Evolutionary conservation across 2,113 vertebrate species (phyloP), one percentile per base, ranked within the genome.

Genomic region (Rallus limicola): DNA sequence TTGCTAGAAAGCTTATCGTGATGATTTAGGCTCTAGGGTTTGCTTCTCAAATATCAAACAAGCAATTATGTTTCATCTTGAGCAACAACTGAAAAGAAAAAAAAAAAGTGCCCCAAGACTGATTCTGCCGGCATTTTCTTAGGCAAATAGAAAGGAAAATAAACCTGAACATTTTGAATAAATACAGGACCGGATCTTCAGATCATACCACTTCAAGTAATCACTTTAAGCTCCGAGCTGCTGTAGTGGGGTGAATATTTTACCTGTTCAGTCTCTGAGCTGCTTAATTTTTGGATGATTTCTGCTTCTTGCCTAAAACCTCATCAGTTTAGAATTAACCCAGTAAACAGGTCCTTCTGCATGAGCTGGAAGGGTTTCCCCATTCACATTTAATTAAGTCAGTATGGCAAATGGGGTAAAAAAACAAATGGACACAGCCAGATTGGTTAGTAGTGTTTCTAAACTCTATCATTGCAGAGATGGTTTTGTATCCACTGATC

Each of bases 391-490:
- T 55, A 38, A 75, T 34, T 34, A 78, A 86, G 44, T 26, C 36
- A 53, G 36, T 38, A 53, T n/a, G 36, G 50, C 20, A 90, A 79
- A 82, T 8, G 28, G 21, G 70, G 26, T 58, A 18, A 87, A 68
- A 59, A 55, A n/a, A 38, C 6, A 33, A 80, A 48, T 16, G 28
- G 71, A 42, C 16, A 12, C 24, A 46, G 56, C n/a, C 77, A 68
- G 15, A 69, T 42, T 55, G 0, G 1, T 52, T 34, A 63, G 42
- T 20, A 23, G 2, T 21, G 10, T n/a, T 89, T 79, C 58, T 1
- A 0, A 11, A 2, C 28, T 69, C 5, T 31, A 21, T 3, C 0
- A 31, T n/a, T 50, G 36, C 9, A 1, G 55, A 67, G 63, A 38
- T 65, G 40, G 14, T 93, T 82, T 83, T 56, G 36, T 59, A 69